Evolutionary conservation across 2,888 invertebrate species (phyloP).

Genomic region (Sthenelais limicola): DNA sequence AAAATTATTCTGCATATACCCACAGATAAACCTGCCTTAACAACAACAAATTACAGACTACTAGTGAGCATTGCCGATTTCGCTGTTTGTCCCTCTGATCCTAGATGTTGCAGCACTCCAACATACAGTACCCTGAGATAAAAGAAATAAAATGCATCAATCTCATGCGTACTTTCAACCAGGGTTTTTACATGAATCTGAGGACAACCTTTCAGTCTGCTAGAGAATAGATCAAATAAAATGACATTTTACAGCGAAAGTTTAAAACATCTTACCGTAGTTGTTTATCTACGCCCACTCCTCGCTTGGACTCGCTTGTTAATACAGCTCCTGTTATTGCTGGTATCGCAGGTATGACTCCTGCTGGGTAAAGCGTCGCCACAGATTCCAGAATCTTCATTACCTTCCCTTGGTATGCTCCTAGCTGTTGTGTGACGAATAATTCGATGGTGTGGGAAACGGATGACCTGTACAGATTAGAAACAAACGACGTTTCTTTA

Average conservation of each 20-base stretch:
- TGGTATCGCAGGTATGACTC: conserved; percentile 49
- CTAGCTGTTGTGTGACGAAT: conserved; percentile 42
- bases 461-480: neutral
- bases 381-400: conserved; percentile 53
- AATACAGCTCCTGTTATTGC: conserved; percentile 50
- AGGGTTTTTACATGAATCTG: too few relatives aligned
- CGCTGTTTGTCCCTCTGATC: conserved; percentile 21
- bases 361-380: conserved; percentile 46
- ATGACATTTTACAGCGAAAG: too few relatives aligned
- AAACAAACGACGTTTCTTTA: too few relatives aligned
- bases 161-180: too few relatives aligned
- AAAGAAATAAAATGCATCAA: too few relatives aligned
- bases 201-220: too few relatives aligned
- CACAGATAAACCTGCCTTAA: too few relatives aligned
- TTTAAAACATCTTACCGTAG: conserved; percentile 54
- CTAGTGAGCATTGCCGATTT: conserved; percentile 13
- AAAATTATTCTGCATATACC: too few relatives aligned
- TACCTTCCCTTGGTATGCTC: conserved; percentile 49
- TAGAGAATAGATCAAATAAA: too few relatives aligned
- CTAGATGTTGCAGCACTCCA: conserved; percentile 27
- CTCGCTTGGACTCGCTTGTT: conserved; percentile 55
- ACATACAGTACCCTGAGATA: conserved; percentile 23
- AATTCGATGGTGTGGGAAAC: conserved; percentile 2
- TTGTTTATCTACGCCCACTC: conserved; percentile 55
- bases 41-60: too few relatives aligned